phyloP scores from a whole-genome alignment of 2,113 vertebrate species.

The Trochalopteron elliotii region DNA sequence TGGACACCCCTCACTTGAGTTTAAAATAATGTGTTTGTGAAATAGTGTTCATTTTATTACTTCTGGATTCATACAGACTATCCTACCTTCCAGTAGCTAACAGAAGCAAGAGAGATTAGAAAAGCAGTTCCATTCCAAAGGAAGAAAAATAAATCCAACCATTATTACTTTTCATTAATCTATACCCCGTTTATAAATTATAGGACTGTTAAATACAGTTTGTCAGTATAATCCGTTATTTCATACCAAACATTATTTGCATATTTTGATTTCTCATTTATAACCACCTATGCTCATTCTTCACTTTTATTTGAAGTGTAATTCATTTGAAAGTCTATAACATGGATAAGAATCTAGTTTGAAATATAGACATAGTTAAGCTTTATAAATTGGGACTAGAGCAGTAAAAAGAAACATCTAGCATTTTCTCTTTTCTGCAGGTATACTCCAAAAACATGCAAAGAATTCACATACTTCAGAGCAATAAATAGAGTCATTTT shows the following conservation, averaged over 20 bases:
- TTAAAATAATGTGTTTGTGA: background rate
- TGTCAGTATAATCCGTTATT: slow-evolving; percentile 26
- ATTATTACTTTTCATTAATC: slow-evolving; percentile 26
- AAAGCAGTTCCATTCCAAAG: background rate
- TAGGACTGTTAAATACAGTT: slow-evolving; percentile 5
- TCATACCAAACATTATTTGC: slow-evolving; percentile 40
- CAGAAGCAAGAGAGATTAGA: background rate
- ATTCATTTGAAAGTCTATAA: slow-evolving; percentile 45
- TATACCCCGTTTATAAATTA: slow-evolving; percentile 32
- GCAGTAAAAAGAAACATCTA: background rate
- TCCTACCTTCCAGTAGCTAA: background rate
- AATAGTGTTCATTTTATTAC: background rate
- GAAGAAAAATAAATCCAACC: slow-evolving; percentile 11
- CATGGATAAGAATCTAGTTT: slow-evolving; percentile 30
- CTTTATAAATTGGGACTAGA: background rate
- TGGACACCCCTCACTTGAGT: background rate
- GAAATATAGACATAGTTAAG: slow-evolving; percentile 40
- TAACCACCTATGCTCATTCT: slow-evolving; percentile 21
- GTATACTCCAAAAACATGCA: background rate
- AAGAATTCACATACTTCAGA: background rate
- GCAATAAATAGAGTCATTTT: background rate
- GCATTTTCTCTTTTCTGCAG: background rate
- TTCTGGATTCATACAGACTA: background rate
- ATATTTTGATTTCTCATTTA: slow-evolving; percentile 53
- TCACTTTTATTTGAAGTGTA: slow-evolving; percentile 55